Evolutionary conservation across 1,140 invertebrate species (phyloP).

Genomic region (Ectropis grisescens): DNA sequence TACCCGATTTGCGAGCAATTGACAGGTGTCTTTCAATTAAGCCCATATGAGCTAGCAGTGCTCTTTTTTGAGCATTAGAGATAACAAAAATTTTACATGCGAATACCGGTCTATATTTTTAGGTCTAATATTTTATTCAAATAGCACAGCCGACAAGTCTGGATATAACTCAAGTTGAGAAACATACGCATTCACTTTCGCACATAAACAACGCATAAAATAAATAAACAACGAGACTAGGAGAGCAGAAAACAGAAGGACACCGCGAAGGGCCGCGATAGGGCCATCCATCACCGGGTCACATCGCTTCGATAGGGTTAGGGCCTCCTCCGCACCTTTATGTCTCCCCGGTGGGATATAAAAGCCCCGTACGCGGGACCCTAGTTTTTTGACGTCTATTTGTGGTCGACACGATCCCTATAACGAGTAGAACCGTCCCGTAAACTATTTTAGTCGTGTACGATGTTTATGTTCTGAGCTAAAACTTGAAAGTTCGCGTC

Average conservation of each 20-base stretch:
- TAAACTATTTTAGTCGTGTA: slow-evolving; percentile 8
- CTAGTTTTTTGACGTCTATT: slow-evolving; percentile 67
- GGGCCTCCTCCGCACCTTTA: slow-evolving; percentile 61
- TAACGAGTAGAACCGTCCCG: slow-evolving; percentile 30
- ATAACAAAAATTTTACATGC: no score
- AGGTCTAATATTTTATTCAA: no score
- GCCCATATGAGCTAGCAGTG: slow-evolving; percentile 4
- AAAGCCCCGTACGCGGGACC: slow-evolving; percentile 42
- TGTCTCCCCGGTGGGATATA: slow-evolving; percentile 58
- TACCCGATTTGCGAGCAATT: slow-evolving; percentile 21
- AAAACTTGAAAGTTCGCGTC: no score
- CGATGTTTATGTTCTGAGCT: no score
- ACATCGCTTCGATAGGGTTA: slow-evolving; percentile 65
- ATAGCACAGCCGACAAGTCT: no score
- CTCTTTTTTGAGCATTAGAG: slow-evolving; percentile 13
- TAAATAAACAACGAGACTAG: slow-evolving; percentile 56
- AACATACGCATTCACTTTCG: slow-evolving; percentile 13
- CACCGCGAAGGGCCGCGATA: slow-evolving; percentile 44
- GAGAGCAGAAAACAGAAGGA: slow-evolving; percentile 35
- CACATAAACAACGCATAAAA: slow-evolving; percentile 53
- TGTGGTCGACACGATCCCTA: slow-evolving; percentile 52
- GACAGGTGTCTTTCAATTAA: slow-evolving; percentile 47
- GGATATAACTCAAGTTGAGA: no score
- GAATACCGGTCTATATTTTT: no score
- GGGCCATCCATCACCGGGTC: slow-evolving; percentile 58